Evolutionary conservation across 1,140 invertebrate species (phyloP), one percentile per base, ranked within the genome.

Genomic region (Drosophila repletoides): DNA sequence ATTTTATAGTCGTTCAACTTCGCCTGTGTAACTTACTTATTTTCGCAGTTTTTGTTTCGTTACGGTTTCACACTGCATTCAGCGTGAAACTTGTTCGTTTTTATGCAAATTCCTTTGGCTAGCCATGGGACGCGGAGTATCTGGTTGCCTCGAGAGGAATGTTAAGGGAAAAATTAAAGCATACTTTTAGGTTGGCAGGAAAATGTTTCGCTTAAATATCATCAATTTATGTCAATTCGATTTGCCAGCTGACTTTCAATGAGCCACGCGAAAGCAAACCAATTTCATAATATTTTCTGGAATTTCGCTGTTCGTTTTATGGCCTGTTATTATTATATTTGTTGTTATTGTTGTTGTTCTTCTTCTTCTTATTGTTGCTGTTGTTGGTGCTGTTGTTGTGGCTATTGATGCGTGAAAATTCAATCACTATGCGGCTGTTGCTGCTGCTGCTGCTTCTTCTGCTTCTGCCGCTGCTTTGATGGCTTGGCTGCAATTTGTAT

Each of bases 211-310:
- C 33, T 71, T 66, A 76, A 76, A 63, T 70, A 52, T 40, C 67
- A 59, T 45, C 60, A 76, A 87, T 80, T 86, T 69, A 87, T 86
- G 80, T 80, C 75, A 80, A 84, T 84, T 79, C 65, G 74, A 86
- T 83, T 83, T 76, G 76, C 29, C 48, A 36, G 34, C 24, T 21
- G 52, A 52, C 34, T 59, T 46, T 10, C 38, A 48, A 31, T 49
- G 15, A 70, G 9, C 43, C 22, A 17, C 10, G 19, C 15, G 59
- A 40, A 63, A 46, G 40, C 49, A 55, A 63, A 60, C 43, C 58
- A 83, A 77, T 68, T 56, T 70, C 63, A 55, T 70, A 79, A 73
- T 73, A 76, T 76, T 60, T 72, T 51, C 38, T 61, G 51, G 46
- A 76, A 61, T 61, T 72, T 63, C 29, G 61, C 36, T 58, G 65